Percentiles rank a stretch among this genome's conserved stretches.
phyloP scores from a whole-genome alignment of 2,797 vertebrate genomes.

The Lateolabrax maculatus region DNA sequence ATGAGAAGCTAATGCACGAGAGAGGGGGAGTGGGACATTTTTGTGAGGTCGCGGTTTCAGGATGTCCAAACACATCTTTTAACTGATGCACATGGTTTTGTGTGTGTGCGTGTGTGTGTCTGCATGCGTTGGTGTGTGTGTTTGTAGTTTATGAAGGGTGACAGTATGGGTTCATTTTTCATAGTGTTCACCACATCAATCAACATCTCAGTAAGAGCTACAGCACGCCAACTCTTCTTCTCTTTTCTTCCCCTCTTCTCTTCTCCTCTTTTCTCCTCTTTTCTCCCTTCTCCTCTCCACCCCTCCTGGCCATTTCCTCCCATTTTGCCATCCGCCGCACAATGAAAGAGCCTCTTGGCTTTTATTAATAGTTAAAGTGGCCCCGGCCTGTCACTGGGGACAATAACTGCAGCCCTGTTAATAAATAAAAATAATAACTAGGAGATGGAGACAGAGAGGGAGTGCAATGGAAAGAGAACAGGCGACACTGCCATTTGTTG shows the following conservation, averaged over 20 bases:
- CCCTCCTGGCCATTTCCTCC: slow-evolving; percentile 72
- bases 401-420: slow-evolving; percentile 87
- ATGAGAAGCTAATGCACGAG: slow-evolving; percentile 13
- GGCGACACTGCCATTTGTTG: slow-evolving; percentile 92
- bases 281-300: slow-evolving; percentile 29
- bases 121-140: not conserved
- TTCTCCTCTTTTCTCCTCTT: slow-evolving; percentile 8
- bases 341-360: slow-evolving; percentile 84
- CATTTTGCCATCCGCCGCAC: slow-evolving; percentile 76
- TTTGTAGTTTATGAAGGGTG: slow-evolving; percentile 38
- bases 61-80: slow-evolving; percentile 18
- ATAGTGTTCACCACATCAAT: slow-evolving; percentile 59
- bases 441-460: slow-evolving; percentile 76
- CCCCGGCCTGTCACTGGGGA: slow-evolving; percentile 87
- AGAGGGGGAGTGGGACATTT: not conserved
- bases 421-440: slow-evolving; percentile 96
- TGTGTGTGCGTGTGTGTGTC: not conserved
- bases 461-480: slow-evolving; percentile 86
- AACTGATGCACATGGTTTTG: not conserved
- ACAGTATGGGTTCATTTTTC: slow-evolving; percentile 49
- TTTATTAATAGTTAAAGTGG: slow-evolving; percentile 95
- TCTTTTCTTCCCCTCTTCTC: slow-evolving; percentile 3
- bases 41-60: slow-evolving; percentile 6
- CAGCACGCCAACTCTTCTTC: slow-evolving; percentile 34
- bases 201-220: slow-evolving; percentile 58